These are phyloP conservation scores for Diplazon laetatorius DNA, from an alignment of 2,888 invertebrate species.

Conservation along the genomic window DNA sequence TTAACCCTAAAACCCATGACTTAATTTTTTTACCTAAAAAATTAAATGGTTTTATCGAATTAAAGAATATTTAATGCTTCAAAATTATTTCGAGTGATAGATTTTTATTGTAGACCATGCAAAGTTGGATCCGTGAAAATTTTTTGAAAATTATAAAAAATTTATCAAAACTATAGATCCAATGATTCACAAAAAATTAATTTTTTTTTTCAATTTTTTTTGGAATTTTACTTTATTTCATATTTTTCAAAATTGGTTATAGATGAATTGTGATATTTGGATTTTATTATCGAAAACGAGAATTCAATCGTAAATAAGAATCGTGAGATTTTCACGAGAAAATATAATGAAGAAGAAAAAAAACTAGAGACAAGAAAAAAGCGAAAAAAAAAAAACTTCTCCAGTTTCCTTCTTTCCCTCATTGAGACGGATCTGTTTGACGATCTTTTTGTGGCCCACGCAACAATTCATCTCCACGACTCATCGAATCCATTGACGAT, in stretches of 20 bases:
- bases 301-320: background rate
- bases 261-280: too few relatives aligned
- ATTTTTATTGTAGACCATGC: too few relatives aligned
- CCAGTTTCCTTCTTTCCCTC: slow-evolving; percentile 20
- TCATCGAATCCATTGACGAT: background rate
- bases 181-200: too few relatives aligned
- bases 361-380: slow-evolving; percentile 10
- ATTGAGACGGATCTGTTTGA: slow-evolving; percentile 40
- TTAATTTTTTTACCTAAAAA: too few relatives aligned
- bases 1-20: too few relatives aligned
- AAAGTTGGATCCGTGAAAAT: too few relatives aligned
- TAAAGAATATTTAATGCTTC: too few relatives aligned
- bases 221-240: background rate
- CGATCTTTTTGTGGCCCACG: slow-evolving; percentile 26
- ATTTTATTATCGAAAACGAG: background rate
- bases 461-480: slow-evolving; percentile 18
- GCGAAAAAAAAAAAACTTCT: slow-evolving; percentile 12
- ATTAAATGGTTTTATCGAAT: too few relatives aligned
- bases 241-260: background rate
- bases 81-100: too few relatives aligned
- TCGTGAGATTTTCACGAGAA: background rate
- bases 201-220: background rate
- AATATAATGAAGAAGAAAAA: too few relatives aligned
- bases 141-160: background rate
- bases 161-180: too few relatives aligned